Base-by-base conservation (phyloP, 2,888 invertebrate genomes). In the Ypsolopha scabrella region DNA sequence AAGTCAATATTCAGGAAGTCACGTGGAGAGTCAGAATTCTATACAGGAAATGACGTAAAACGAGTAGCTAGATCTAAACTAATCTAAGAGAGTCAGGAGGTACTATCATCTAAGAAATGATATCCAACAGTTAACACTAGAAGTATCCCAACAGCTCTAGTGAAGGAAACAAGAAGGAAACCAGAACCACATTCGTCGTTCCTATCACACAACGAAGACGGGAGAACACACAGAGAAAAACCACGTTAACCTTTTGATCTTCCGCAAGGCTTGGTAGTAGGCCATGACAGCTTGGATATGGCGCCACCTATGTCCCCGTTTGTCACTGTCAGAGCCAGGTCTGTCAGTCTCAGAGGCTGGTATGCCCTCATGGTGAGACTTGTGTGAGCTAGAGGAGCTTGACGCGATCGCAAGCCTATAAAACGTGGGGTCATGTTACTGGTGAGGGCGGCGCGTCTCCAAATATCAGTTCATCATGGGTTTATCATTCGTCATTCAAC, bases 261-360 rank as follows among this genome's bases (percentile, higher is more conserved):
- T 93, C 88, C 94, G 90, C 76, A 95, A 91, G 67, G 94, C 92
- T 87, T 93, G 92, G 90, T 94, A 94, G 89, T 94, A 93, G 72
- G 94, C 93, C 93, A 94, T 93, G 74, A 94, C 94, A 68, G 94
- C 94, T 75, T 94, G 90, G 68, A 95, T 91, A 87, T 93, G 94
- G 82, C 92, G 91, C 94, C 94, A 95, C 79, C 93, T 93, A 87
- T 93, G 93, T 74, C 85, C 88, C 58, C 79, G 75, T 76, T 78
- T 83, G 71, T 82, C 82, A 65, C 79, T 68, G 59, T 81, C 80
- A 60, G 83, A 75, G 59, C 64, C 78, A 55, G 65, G 76, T 68
- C 62, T 75, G 72, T 78, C 79, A 58, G 9, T 13, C 24, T 24
- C 24, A 24, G 24, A 24, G 24, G 24, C 24, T 24, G 24, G 24